Evolutionary conservation across 2,797 vertebrate species (phyloP), one percentile per base, ranked within the genome.

Genomic region (Orientallactaga sibirica): DNA sequence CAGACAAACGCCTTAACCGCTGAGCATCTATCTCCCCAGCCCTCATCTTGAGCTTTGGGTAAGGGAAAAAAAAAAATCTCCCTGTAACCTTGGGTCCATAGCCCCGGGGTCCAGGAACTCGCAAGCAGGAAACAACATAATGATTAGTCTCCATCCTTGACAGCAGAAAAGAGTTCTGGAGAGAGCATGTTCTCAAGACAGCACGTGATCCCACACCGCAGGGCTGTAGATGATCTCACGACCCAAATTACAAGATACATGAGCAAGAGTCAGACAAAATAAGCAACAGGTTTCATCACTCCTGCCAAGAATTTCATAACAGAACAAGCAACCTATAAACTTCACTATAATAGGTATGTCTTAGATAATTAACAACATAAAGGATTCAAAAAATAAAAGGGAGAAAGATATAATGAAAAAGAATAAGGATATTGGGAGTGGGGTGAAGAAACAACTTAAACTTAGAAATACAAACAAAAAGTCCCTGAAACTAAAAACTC

Each of bases 391-490:
- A 55, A 67, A 7, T 62, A 88, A 64, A 15, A 43, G 48, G 48
- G 8, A 14, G 41, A 74, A 91, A 75, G 27, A 66, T 62, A 55
- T 3, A 5, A 24, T 75, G 55, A 19, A 58, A 91, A 88, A 79
- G 37, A 80, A 48, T 25, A 88, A 75, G 19, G 19, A 7, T 41
- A 77, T 85, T 73, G 29, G 24, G n/a, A 43, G 12, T 85, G 73
- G 29, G 24, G n/a, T 37, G 12, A 48, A 74, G 70, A 61, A 7
- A 62, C 64, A 86, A 86, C 55, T 91, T 80, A 25, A 93, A 73
- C 48, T 83, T 73, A 79, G 55, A 88, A 95, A 91, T 77, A 86
- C 9, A 88, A 37, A 61, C 71, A 18, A 89, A 25, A 66, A 82
- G 55, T 64, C 61, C 52, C 33, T 37, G 3, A 79, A 76, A 86